Evolutionary conservation across 1,140 invertebrate genomes (phyloP), one percentile per base, ranked within the genome.

Genomic region (Temnothorax nylanderi): DNA sequence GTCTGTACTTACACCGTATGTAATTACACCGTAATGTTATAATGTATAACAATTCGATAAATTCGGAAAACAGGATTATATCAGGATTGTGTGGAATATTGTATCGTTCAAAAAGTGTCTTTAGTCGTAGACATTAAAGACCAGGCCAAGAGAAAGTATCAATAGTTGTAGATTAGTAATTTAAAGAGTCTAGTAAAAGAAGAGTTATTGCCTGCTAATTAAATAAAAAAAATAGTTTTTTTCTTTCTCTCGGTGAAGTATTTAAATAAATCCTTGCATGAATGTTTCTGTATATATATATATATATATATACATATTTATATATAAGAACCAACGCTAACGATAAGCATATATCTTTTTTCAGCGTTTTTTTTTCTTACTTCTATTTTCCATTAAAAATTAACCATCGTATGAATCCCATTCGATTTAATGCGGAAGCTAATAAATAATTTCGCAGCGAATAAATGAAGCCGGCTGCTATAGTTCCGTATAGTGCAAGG

Each of bases 401-500:
- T 74, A 74, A 74, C 41, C 4, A 5, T 84, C 7, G 69, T 51
- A 74, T 37, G 54, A 60, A 74, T 84, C 41, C 54, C 1, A 37
- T 26, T 0, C 49, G 49, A 44, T 34, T 41, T 44, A 71, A 71
- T 47, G 67, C 80, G 13, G 47, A 74, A 60, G 54, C 18, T 75
- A 34, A 84, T 84, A 75, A 84, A 84, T 84, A 84, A 84, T 84
- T 84, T 75, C 69, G 13, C 56, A 56, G 26, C 54, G 80, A 62
- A 60, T 84, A 84, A 84, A 84, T 26, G 80, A 44, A 60, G 41
- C 56, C 26, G 13, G 16, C 49, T 58, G 16, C 54, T 84, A 84
- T 84, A 84, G 80, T 87, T 88, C 72, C 89, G 86, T 89, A 71
- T 82, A 85, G 65, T 80, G 78, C 69, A 85, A 76, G 85, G 88